Evolutionary conservation across 2,113 vertebrate genomes (phyloP).

Genomic region (Phrynosoma platyrhinos): DNA sequence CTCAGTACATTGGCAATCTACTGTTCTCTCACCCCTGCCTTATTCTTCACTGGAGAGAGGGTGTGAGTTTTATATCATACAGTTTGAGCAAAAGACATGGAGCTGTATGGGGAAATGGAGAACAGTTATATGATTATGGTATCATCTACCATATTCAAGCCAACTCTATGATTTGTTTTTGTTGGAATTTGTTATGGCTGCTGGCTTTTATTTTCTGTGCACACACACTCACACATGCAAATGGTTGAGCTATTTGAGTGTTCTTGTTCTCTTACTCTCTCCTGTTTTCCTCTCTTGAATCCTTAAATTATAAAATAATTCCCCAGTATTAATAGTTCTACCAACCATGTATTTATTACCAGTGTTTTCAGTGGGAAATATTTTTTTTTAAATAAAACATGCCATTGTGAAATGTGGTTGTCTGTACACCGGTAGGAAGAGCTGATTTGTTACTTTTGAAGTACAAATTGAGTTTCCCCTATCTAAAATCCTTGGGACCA

Average conservation of each 20-base stretch:
- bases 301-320: conserved; percentile 52
- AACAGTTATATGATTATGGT: not conserved
- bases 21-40: conserved; percentile 20
- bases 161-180: conserved; percentile 9
- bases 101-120: not conserved
- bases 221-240: not conserved
- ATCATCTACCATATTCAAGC: not conserved
- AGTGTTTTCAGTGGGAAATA: conserved; percentile 62
- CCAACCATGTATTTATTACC: conserved; percentile 57
- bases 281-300: conserved; percentile 22
- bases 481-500: too few species aligned
- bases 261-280: conserved; percentile 22
- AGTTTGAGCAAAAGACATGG: not conserved
- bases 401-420: conserved; percentile 51
- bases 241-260: conserved; percentile 9
- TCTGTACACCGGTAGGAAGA: conserved; percentile 35
- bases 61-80: not conserved
- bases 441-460: conserved; percentile 25
- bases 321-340: conserved; percentile 37
- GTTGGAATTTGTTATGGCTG: conserved; percentile 39
- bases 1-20: not conserved
- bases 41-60: conserved; percentile 21
- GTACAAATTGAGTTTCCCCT: not conserved
- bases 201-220: not conserved
- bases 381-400: conserved; percentile 71